These are phyloP conservation scores for Penaeus japonicus DNA, from an alignment of 1,140 invertebrate genomes.

Conservation along the genomic window DNA sequence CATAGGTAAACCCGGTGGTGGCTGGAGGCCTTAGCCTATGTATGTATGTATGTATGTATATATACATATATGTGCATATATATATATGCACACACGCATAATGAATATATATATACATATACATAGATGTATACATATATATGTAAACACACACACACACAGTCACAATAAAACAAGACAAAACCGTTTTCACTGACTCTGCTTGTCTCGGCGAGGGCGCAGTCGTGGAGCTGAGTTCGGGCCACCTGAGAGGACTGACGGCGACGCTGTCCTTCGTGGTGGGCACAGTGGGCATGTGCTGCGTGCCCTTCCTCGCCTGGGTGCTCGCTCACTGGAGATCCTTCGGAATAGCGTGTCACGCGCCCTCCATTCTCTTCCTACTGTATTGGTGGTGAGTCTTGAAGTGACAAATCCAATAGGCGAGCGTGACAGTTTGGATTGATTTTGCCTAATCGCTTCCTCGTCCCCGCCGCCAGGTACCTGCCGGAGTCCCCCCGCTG, in stretches of 20 bases:
- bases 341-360: constrained; percentile 27
- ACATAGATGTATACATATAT: too few species aligned
- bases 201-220: neutral
- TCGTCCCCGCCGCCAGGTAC: constrained; percentile 64
- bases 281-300: constrained; percentile 70
- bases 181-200: neutral
- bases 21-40: too few species aligned
- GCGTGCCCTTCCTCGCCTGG: constrained; percentile 58
- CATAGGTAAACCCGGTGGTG: constrained; percentile 62
- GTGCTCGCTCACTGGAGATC: constrained; percentile 33
- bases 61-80: too few species aligned
- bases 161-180: too few species aligned
- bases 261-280: constrained; percentile 63
- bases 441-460: neutral
- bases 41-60: too few species aligned
- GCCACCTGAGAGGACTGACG: constrained; percentile 22
- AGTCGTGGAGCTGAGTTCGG: constrained; percentile 45
- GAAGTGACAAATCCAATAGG: neutral
- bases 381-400: constrained; percentile 33
- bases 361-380: constrained; percentile 31
- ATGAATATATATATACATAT: too few species aligned
- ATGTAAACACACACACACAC: too few species aligned
- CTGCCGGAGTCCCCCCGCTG: constrained; percentile 87
- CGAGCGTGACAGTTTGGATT: neutral
- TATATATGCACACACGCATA: too few species aligned